Base-by-base conservation (phyloP, 2,113 vertebrate genomes). In the Marmota monax region DNA sequence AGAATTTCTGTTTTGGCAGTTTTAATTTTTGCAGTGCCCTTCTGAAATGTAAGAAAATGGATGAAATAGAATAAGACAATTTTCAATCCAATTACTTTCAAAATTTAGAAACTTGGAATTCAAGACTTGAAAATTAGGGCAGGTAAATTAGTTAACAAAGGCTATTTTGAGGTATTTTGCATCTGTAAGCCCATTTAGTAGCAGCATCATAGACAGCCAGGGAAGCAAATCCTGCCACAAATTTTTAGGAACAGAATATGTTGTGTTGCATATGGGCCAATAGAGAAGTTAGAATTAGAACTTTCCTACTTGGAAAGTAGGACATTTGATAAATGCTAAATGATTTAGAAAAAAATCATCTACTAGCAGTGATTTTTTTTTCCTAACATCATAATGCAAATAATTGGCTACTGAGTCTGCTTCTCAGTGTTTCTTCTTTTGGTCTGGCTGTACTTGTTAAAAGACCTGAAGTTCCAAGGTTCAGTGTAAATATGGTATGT, bases 141-240 rank as follows among this genome's bases (percentile, higher is more conserved):
- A 63, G 9, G 17, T 88, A 27, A 51, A 77, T 92, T 85, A 63
- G 42, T 70, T 84, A 84, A 80, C 18, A 72, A 58, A 63, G 32
- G 6, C 14, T 80, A 10, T 79, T 91, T 93, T 88, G 87, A 93
- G 87, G 76, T 22, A 20, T 97, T 99, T 29, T 99, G 99, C 13
- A 99, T 99, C 91, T 99, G 99, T 99, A 99, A 99, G 96, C 99
- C 99, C 63, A 97, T 99, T 58, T 11, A 63, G 23, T 27, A 8
- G 25, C 97, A 99, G 48, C 98, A 99, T 20, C 99, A 99, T 53
- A 99, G 98, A 97, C 73, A 27, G 99, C 94, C 10, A 8, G 37
- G 69, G 58, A 45, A 83, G 42, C 23, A 39, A 69, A 42, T 69
- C 53, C 82, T 91, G 37, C 94, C 23, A 29, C 0, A 0, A 76